These are phyloP conservation scores for Equus przewalskii DNA, from an alignment of 2,113 vertebrate species.

Conservation along the genomic window DNA sequence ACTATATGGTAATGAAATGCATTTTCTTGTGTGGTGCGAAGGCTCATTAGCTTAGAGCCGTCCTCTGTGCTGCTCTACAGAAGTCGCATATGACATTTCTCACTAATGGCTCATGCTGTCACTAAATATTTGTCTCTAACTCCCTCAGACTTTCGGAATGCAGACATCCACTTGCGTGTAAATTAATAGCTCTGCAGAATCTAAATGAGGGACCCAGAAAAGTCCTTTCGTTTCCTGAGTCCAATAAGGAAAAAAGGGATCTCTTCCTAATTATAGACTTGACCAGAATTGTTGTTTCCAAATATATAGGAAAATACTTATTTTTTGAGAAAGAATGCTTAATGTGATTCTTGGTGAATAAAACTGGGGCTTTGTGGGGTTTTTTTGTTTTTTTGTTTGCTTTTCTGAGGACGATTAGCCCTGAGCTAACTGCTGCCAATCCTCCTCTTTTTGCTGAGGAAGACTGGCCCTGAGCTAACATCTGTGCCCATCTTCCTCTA, in stretches of 20 bases:
- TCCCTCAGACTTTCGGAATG: constrained; percentile 45
- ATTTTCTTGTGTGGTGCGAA: constrained; percentile 45
- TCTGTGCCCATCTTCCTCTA: too few species aligned
- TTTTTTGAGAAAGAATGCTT: constrained; percentile 54
- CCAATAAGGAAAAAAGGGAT: not conserved
- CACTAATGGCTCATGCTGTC: constrained; percentile 68
- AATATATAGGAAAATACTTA: not conserved
- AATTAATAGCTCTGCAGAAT: constrained; percentile 65
- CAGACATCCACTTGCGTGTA: constrained; percentile 37
- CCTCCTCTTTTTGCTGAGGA: too few species aligned
- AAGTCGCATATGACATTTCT: constrained; percentile 68
- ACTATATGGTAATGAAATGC: constrained; percentile 72
- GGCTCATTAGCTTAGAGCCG: constrained; percentile 66
- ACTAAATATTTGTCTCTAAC: constrained; percentile 62
- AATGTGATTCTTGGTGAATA: constrained; percentile 19
- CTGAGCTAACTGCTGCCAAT: too few species aligned
- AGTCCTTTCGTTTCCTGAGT: constrained; percentile 55
- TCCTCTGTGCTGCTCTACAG: constrained; percentile 17
- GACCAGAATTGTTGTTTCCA: not conserved
- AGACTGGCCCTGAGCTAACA: too few species aligned
- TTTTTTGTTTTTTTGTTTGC: too few species aligned
- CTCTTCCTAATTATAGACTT: constrained; percentile 27
- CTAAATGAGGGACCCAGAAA: constrained; percentile 40
- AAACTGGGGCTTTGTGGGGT: not conserved
- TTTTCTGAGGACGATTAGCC: too few species aligned